These are phyloP conservation scores for Incurvaria masculella DNA, from an alignment of 2,888 invertebrate species.

Conservation along the genomic window DNA sequence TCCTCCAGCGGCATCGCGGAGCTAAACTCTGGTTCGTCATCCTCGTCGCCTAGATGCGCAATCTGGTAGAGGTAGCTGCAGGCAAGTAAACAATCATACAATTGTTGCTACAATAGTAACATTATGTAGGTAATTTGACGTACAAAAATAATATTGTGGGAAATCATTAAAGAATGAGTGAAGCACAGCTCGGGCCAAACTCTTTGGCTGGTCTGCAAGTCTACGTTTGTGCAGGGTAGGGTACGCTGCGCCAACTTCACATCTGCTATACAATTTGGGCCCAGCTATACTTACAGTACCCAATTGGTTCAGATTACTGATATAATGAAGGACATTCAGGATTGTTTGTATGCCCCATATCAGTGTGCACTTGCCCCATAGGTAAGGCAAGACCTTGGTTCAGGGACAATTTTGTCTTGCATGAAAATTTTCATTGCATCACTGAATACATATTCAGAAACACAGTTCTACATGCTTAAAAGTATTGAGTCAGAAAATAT, in stretches of 20 bases:
- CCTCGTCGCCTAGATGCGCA: slow-evolving; percentile 98
- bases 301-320: no score
- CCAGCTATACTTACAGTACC: no score
- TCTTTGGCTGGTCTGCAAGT: no score
- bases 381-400: slow-evolving; percentile 61
- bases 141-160: not conserved
- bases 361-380: slow-evolving; percentile 60
- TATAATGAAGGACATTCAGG: no score
- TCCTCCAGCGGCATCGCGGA: slow-evolving; percentile 98
- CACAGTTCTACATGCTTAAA: slow-evolving; percentile 29
- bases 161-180: slow-evolving; percentile 4
- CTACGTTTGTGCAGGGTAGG: no score
- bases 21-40: slow-evolving; percentile 98
- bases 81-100: no score
- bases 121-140: slow-evolving; percentile 7
- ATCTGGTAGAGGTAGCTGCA: slow-evolving; percentile 95
- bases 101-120: no score
- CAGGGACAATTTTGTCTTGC: slow-evolving; percentile 48
- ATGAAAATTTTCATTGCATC: slow-evolving; percentile 25
- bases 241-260: no score
- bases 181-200: no score
- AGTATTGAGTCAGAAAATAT: not conserved
- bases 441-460: slow-evolving; percentile 23
- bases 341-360: slow-evolving; percentile 47
- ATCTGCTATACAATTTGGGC: no score